phyloP scores from a whole-genome alignment of 1,140 invertebrate genomes.

The Adoxophyes honmai region DNA sequence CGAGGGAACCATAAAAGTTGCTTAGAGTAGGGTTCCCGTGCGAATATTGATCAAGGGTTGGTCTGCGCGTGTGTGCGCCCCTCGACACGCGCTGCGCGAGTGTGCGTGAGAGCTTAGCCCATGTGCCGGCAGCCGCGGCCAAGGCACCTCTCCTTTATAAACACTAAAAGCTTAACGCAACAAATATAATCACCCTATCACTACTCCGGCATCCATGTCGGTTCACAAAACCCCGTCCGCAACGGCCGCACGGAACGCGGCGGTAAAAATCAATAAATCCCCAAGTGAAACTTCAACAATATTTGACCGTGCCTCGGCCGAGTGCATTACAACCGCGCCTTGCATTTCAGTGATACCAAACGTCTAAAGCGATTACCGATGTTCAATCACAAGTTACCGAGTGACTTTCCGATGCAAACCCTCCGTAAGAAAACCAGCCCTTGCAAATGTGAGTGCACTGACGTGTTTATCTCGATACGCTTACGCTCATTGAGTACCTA shows the following conservation, averaged over 20 bases:
- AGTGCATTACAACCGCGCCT: conserved; percentile 51
- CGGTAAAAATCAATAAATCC: conserved; percentile 68
- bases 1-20: conserved; percentile 46
- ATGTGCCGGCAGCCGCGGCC: conserved; percentile 46
- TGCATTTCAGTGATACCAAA: conserved; percentile 57
- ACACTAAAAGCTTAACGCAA: conserved; percentile 25
- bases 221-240: neutral
- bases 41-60: conserved; percentile 70
- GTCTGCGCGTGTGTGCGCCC: conserved; percentile 48
- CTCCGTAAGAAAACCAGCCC: conserved; percentile 92
- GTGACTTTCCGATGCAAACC: conserved; percentile 87
- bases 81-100: conserved; percentile 8
- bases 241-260: conserved; percentile 14
- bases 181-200: neutral
- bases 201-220: neutral
- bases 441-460: conserved; percentile 88
- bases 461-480: conserved; percentile 36
- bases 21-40: conserved; percentile 46
- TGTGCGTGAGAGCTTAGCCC: conserved; percentile 37
- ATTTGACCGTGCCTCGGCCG: conserved; percentile 29
- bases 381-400: conserved; percentile 75
- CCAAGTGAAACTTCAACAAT: conserved; percentile 43
- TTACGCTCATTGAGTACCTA: conserved; percentile 34
- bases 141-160: conserved; percentile 34
- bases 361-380: conserved; percentile 51